Percentiles rank a stretch among this genome's conserved stretches.
phyloP scores from a whole-genome alignment of 2,888 invertebrate genomes.

The Spicauda simplicius region DNA sequence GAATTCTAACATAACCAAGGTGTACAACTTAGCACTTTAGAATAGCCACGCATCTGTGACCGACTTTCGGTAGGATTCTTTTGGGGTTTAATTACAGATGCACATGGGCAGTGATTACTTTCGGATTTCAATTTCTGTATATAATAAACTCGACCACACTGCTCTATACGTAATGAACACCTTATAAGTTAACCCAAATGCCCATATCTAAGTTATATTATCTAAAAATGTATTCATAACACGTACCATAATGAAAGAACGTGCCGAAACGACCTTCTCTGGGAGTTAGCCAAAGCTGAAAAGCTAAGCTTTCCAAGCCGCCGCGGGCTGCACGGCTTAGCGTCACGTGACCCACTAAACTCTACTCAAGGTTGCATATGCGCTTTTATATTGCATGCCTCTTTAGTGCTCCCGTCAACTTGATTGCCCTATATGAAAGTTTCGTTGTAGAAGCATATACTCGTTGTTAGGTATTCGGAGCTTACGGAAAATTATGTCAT shows the following conservation, averaged over 20 bases:
- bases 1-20: too few species aligned
- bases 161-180: too few species aligned
- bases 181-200: background rate
- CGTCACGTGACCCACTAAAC: constrained; percentile 33
- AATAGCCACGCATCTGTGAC: too few species aligned
- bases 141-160: too few species aligned
- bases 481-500: background rate
- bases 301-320: constrained; percentile 15
- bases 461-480: background rate
- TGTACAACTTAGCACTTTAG: too few species aligned
- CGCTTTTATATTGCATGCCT: constrained; percentile 12
- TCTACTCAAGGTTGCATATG: constrained; percentile 27
- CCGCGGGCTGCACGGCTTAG: constrained; percentile 6
- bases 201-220: background rate
- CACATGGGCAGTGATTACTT: too few species aligned
- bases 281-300: constrained; percentile 25
- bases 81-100: too few species aligned
- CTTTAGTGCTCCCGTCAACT: background rate
- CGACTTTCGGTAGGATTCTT: too few species aligned
- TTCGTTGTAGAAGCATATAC: background rate
- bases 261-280: constrained; percentile 15
- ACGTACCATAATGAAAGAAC: background rate
- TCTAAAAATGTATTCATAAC: too few species aligned
- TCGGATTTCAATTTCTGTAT: too few species aligned
- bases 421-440: constrained; percentile 3